Percentiles rank a stretch among this genome's conserved stretches.
Conservation (phyloP, 2,113 vertebrate genomes). For the Scomber colias region DNA sequence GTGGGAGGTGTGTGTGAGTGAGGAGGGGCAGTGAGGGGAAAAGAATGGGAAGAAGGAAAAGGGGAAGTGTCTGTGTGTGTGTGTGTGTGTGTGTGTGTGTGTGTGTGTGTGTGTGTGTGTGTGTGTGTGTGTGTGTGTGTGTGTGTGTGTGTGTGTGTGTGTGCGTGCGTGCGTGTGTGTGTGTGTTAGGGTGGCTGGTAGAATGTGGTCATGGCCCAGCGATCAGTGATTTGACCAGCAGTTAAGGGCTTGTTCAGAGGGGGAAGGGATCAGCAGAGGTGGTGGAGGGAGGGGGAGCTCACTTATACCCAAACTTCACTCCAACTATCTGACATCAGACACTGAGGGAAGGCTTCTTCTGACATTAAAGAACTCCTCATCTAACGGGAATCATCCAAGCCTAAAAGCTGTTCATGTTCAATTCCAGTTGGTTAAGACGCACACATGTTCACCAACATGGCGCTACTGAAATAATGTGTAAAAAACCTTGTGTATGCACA, state of each 20-base stretch:
- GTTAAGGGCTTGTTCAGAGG: conserved; percentile 53
- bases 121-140: neutral
- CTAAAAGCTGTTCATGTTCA: conserved; percentile 5
- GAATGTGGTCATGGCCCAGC: conserved; percentile 62
- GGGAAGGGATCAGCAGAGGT: conserved; percentile 41
- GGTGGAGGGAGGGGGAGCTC: conserved; percentile 2
- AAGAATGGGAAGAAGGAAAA: neutral
- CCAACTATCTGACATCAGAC: conserved; percentile 35
- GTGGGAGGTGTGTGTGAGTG: conserved; percentile 15
- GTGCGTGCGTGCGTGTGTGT: neutral
- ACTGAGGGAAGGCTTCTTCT: conserved; percentile 26
- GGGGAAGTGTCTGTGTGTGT: neutral
- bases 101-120: too few relatives aligned
- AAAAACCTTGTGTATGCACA: conserved; percentile 5
- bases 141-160: too few relatives aligned
- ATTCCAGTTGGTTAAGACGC: neutral
- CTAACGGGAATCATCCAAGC: conserved; percentile 51
- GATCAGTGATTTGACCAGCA: conserved; percentile 67
- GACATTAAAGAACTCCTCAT: conserved; percentile 64
- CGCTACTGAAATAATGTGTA: conserved; percentile 1
- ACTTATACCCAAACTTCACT: conserved; percentile 49
- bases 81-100: too few relatives aligned
- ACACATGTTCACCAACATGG: neutral
- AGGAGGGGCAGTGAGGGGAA: neutral
- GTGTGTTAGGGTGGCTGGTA: conserved; percentile 4